Conservation (phyloP, 2,797 vertebrate genomes). For the Vipera ursinii region DNA sequence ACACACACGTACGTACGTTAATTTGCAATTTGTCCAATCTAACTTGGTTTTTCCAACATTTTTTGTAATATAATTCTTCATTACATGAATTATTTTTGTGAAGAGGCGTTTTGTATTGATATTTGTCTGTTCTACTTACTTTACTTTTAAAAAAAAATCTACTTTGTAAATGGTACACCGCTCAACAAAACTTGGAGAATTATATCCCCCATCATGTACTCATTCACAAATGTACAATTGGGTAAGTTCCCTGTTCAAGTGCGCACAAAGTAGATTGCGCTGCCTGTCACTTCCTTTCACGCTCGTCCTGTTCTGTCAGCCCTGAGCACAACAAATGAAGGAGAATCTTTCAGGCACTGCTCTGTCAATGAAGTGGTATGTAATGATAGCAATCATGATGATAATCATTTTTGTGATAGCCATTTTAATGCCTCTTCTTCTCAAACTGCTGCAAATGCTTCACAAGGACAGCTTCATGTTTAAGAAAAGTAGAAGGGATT, state of each 20-base stretch:
- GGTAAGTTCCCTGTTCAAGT: not conserved
- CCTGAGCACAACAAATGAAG: not conserved
- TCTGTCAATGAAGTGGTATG: not conserved
- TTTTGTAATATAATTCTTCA: not conserved
- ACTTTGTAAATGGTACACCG: not conserved
- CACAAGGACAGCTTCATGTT: not conserved
- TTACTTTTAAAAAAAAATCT: not conserved
- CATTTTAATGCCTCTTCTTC: not conserved
- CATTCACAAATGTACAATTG: not conserved
- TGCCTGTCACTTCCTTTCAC: not conserved
- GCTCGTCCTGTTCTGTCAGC: not conserved
- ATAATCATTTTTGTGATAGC: not conserved
- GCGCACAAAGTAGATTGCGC: not conserved
- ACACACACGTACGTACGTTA: not conserved
- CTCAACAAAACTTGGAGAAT: not conserved
- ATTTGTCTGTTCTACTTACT: not conserved
- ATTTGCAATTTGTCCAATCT: not conserved
- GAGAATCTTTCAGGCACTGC: not conserved
- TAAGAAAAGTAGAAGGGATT: not conserved
- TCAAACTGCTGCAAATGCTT: not conserved
- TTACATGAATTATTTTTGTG: not conserved
- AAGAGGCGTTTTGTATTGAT: not conserved
- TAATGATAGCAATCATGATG: slow-evolving; percentile 3
- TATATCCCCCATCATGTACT: not conserved
- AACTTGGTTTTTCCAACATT: not conserved